A percentile compares a stretch with the other conserved stretches of the same genome.
Conservation (phyloP, 2,888 invertebrate species). For the Polylopha cassiicola region DNA sequence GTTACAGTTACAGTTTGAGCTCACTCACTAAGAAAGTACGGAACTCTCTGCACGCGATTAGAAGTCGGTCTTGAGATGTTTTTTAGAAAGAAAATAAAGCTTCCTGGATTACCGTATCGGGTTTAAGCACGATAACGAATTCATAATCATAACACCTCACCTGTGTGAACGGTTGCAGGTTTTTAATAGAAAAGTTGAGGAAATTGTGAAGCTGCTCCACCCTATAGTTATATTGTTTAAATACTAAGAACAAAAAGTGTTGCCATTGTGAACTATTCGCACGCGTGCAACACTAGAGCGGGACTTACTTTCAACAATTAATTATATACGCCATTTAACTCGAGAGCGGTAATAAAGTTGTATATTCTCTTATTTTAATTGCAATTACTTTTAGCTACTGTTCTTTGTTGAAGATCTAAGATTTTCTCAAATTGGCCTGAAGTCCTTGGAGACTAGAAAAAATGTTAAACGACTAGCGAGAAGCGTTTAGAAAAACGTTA, state of each 20-base stretch:
- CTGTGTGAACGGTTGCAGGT: no score
- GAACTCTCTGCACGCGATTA: no score
- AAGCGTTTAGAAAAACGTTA: no score
- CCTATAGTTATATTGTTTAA: conserved; percentile 14
- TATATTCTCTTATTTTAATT: conserved; percentile 15
- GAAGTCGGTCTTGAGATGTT: no score
- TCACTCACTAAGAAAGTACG: no score
- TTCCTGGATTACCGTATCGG: neutral
- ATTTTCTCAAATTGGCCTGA: conserved; percentile 3
- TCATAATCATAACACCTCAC: conserved; percentile 4
- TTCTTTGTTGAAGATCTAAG: conserved; percentile 4
- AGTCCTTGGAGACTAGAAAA: no score
- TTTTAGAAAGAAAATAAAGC: neutral
- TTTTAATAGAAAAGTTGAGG: no score
- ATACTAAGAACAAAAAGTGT: conserved; percentile 15
- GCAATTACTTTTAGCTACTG: conserved; percentile 10
- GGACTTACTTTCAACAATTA: conserved; percentile 16
- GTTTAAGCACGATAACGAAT: no score
- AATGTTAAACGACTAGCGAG: no score
- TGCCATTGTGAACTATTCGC: conserved; percentile 21
- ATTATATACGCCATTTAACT: conserved; percentile 7
- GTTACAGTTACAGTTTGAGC: no score
- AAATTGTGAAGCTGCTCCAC: conserved; percentile 6
- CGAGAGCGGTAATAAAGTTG: conserved; percentile 10
- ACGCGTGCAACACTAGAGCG: conserved; percentile 22